Base-by-base conservation (phyloP, 2,888 invertebrate genomes). In the Cylloceria caligata region DNA sequence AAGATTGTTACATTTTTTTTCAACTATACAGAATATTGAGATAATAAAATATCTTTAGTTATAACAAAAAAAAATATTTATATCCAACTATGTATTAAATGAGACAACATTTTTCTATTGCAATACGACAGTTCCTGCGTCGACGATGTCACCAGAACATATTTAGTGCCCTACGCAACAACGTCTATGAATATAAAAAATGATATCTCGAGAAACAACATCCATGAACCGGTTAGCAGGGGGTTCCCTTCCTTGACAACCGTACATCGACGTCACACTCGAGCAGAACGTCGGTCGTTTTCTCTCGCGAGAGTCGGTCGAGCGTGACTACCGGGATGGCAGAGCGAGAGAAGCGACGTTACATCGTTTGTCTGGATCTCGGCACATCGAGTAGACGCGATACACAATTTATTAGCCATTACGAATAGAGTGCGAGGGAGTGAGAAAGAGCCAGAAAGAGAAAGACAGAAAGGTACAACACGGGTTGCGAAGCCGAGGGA, bases 361-460 rank as follows among this genome's bases (percentile, higher is more conserved):
- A 64, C 73, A 75, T 88, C 87, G 86, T 87, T 89, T 88, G 87
- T 87, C 86, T 84, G 84, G 80, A 86, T 87, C 86, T 84, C 73
- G 77, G 80, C 73, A 81, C 83, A 78, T 62, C 77, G 49, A 60
- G 57, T 74, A 80, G 81, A 82, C 64, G 83, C 27, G 36, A 52
- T 77, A 82, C 77, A 85, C 86, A 86, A 89, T 90, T 90, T 88
- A 88, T 89, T 89, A 88, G 88, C 86, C 84, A 86, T 88, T 88
- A 86, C 88, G 85, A 65, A 67, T 75, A 36, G 69, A 71, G 74
- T 65, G 81, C 47, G 74, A 71, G 78, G 71, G 75, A 60, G 78
- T 27, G 78, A 65, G 69, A 24, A 69, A 49, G 45, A 30, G 21
- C 77, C 55, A 49, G 36, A 73, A 72, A 62, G 73, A 62, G 64